phyloP scores from a whole-genome alignment of 2,888 invertebrate genomes.

The Drosophila eohydei region DNA sequence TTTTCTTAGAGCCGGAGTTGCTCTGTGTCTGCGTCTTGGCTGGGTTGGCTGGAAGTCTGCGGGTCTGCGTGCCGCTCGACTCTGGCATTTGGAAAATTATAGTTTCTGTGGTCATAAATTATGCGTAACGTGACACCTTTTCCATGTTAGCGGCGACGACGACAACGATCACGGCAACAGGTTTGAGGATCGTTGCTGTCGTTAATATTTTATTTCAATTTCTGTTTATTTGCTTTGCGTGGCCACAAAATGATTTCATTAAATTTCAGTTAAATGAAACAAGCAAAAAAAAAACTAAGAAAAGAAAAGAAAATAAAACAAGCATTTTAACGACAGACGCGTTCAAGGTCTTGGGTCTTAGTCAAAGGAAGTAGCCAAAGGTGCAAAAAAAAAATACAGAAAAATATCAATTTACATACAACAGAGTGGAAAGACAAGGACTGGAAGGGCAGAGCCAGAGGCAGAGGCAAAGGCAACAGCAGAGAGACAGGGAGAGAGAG shows the following conservation, averaged over 20 bases:
- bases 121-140: slow-evolving; percentile 84
- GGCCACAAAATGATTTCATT: slow-evolving; percentile 73
- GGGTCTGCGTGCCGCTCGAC: slow-evolving; percentile 39
- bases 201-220: slow-evolving; percentile 75
- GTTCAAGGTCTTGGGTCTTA: slow-evolving; percentile 62
- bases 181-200: slow-evolving; percentile 54
- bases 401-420: slow-evolving; percentile 79
- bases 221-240: slow-evolving; percentile 43
- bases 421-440: slow-evolving; percentile 7
- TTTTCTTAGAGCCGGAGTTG: slow-evolving; percentile 16
- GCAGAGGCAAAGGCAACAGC: background rate
- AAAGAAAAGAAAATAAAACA: background rate
- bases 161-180: slow-evolving; percentile 50
- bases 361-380: slow-evolving; percentile 66
- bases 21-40: slow-evolving; percentile 13
- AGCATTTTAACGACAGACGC: slow-evolving; percentile 58
- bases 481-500: background rate
- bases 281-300: slow-evolving; percentile 29
- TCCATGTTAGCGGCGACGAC: slow-evolving; percentile 63
- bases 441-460: background rate
- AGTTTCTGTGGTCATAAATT: slow-evolving; percentile 78
- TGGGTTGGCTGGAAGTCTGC: slow-evolving; percentile 12
- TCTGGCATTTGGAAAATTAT: slow-evolving; percentile 68
- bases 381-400: slow-evolving; percentile 44
- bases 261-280: slow-evolving; percentile 67